Evolutionary conservation across 2,888 invertebrate genomes (phyloP), one percentile per base, ranked within the genome.

Genomic region (Orthonevra nobilis): DNA sequence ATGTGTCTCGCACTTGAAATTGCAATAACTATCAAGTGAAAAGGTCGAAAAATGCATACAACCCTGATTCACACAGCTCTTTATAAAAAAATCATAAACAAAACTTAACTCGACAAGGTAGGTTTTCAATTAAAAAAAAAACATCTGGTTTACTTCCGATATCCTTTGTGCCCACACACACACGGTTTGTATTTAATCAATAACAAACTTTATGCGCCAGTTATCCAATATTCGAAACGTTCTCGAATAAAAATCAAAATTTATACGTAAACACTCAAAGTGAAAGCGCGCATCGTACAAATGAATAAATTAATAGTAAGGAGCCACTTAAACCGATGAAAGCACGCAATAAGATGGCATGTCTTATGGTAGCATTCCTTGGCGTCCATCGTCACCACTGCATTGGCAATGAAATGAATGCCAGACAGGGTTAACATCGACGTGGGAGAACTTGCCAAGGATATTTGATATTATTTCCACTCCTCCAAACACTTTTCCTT

Each of bases 331-430:
- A 28, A 52, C 54, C 66, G 54, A 66, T 46, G 66, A 54, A 66
- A 44, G 44, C n/a, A n/a, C n/a, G n/a, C 54, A 56, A 56, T 66
- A 54, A 66, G 26, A 30, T 19, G 44, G 40, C 46, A 66, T 54
- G 54, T 66, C 54, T 44, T 66, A 30, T 30, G 20, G 28, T 10
- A 17, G 32, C 3, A 40, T n/a, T 32, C 23, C 54, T 36, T 9
- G 4, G 9, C 15, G 36, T n/a, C 36, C 54, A 46, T 44, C 54
- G 36, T 66, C 44, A 34, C 17, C 66, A 52, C 36, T 66, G 66
- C 66, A 66, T 56, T 66, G 54, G 34, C 54, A 46, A 46, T 66
- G 54, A 66, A 66, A 66, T 54, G 54, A 66, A 66, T 66, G 66
- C 36, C 66, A 54, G 66, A 46, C 66, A 36, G 66, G 44, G 56